phyloP scores from a whole-genome alignment of 1,140 invertebrate species.

The Aphis gossypii region DNA sequence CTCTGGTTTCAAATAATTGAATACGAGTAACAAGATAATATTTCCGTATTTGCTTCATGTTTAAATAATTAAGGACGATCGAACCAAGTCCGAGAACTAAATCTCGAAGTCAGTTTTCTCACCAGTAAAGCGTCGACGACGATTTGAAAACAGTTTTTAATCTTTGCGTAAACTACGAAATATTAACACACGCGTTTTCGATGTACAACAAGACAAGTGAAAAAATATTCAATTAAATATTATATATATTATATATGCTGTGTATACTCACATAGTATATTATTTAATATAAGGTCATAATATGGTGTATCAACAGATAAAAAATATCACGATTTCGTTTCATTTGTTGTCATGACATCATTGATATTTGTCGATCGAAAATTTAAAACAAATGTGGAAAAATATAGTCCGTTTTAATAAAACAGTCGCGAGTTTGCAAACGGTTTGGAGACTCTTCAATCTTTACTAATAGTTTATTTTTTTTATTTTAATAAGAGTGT shows the following conservation, averaged over 20 bases:
- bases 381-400: neutral
- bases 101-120: neutral
- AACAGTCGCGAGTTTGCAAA: neutral
- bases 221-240: no score
- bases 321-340: neutral
- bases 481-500: neutral
- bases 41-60: no score
- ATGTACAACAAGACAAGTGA: no score
- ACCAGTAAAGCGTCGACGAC: neutral
- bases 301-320: neutral
- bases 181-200: neutral
- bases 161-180: neutral
- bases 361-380: neutral
- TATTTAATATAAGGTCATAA: neutral
- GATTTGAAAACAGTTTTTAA: neutral
- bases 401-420: neutral
- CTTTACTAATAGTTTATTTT: neutral
- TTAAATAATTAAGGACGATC: no score
- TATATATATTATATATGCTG: no score
- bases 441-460: neutral
- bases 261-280: neutral
- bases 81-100: no score
- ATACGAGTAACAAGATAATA: no score
- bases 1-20: no score
- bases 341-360: neutral